Percentiles rank a stretch among this genome's conserved stretches.
phyloP scores from a whole-genome alignment of 1,140 invertebrate genomes.

The Hylaeus volcanicus region DNA sequence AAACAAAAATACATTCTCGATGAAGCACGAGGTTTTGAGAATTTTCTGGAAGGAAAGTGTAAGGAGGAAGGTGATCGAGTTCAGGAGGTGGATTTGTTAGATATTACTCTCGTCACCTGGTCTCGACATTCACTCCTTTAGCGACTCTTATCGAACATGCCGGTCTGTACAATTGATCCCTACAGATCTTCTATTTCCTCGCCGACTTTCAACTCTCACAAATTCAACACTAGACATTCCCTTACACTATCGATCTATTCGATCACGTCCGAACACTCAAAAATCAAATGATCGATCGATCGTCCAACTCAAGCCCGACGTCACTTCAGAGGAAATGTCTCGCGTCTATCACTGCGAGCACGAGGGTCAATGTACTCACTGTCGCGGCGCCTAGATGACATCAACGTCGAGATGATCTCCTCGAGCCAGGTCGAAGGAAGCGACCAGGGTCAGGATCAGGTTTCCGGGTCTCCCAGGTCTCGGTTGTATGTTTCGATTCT shows the following conservation, averaged over 20 bases:
- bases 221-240: no score
- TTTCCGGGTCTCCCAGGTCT: not conserved
- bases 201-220: no score
- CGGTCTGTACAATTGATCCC: no score
- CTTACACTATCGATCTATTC: not conserved
- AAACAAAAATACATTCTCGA: not conserved
- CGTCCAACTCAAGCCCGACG: not conserved
- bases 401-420: slow-evolving; percentile 13
- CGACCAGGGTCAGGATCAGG: not conserved
- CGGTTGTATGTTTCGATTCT: not conserved
- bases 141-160: no score
- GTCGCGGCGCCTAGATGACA: slow-evolving; percentile 38
- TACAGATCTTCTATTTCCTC: no score
- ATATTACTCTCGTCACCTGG: no score
- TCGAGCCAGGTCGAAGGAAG: not conserved
- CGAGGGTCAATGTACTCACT: slow-evolving; percentile 36
- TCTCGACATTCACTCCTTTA: no score
- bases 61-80: no score
- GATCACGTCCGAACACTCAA: not conserved
- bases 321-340: not conserved
- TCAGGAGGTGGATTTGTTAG: no score
- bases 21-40: no score
- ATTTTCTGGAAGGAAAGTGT: no score
- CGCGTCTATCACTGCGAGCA: no score
- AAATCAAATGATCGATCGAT: not conserved